These are phyloP conservation scores for Frankliniella fusca DNA, from an alignment of 2,888 invertebrate species.

Conservation along the genomic window DNA sequence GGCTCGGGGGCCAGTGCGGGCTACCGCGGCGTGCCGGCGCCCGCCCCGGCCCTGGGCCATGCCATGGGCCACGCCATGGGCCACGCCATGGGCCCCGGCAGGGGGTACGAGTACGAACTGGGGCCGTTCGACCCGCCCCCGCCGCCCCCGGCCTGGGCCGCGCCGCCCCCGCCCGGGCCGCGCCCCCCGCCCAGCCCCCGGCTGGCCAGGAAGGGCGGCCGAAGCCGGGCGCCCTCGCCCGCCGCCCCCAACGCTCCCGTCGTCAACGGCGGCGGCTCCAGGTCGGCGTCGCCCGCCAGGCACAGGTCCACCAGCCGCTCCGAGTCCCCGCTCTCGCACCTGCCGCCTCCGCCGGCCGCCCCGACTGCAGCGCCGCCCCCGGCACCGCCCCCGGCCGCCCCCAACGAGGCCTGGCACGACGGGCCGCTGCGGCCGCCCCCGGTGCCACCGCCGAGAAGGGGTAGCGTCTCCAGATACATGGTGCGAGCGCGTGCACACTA, in stretches of 20 bases:
- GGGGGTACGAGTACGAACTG: constrained; percentile 20
- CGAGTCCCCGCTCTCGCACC: background rate
- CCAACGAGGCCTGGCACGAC: constrained; percentile 17
- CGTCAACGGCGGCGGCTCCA: background rate
- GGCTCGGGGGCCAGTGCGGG: background rate
- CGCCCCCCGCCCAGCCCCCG: background rate
- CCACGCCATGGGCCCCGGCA: background rate
- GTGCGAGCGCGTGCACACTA: background rate
- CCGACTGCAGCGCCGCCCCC: background rate
- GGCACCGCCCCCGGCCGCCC: background rate
- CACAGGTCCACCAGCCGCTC: background rate
- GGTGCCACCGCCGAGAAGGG: constrained; percentile 20
- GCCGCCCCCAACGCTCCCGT: background rate
- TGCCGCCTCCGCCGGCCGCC: background rate
- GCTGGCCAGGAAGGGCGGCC: background rate
- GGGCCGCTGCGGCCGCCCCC: constrained; percentile 27
- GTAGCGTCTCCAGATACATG: constrained; percentile 28
- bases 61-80: no score
- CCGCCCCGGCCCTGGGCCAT: no score
- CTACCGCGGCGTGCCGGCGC: background rate
- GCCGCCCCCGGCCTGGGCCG: background rate
- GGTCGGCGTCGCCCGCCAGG: background rate
- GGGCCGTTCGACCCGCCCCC: background rate
- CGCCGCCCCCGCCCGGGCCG: background rate
- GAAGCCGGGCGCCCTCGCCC: background rate